A percentile compares a stretch with the other conserved stretches of the same genome.
Evolutionary conservation across 2,797 vertebrate genomes (phyloP).

Genomic region (Hoplostethus mediterraneus): DNA sequence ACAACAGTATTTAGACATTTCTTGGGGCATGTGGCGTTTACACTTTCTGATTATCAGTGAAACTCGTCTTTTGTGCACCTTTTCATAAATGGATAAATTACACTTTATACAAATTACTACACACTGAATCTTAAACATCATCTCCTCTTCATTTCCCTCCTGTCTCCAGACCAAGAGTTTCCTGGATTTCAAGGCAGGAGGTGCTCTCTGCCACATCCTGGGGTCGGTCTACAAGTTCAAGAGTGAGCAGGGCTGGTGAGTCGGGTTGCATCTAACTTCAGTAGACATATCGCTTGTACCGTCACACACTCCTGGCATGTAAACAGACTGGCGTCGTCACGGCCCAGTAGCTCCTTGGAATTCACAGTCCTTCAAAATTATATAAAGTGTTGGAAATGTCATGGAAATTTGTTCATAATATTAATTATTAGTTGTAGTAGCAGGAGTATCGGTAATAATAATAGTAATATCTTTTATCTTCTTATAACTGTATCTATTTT

Average conservation of each 20-base stretch:
- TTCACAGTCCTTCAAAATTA: neutral
- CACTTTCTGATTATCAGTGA: neutral
- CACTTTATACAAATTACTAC: neutral
- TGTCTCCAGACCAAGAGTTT: conserved; percentile 93
- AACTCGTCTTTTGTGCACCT: neutral
- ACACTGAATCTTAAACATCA: too few species aligned
- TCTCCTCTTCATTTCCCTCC: conserved; percentile 1
- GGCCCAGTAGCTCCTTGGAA: neutral
- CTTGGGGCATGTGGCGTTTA: neutral
- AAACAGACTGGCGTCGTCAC: neutral
- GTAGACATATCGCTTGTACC: neutral
- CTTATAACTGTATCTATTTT: too few species aligned
- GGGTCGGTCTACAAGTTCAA: conserved; percentile 98
- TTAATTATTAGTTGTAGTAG: too few species aligned
- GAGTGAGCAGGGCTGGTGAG: conserved; percentile 98
- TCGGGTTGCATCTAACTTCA: conserved; percentile 34
- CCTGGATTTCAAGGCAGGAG: conserved; percentile 97
- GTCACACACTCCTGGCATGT: neutral
- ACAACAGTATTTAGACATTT: neutral
- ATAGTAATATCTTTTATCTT: too few species aligned
- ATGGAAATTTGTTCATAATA: too few species aligned
- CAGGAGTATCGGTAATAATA: too few species aligned
- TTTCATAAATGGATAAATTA: neutral
- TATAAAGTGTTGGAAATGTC: too few species aligned
- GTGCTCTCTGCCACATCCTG: conserved; percentile 96